Percentiles rank a stretch among this genome's conserved stretches.
Evolutionary conservation across 2,797 vertebrate genomes (phyloP).

Genomic region (Protonibea diacanthus): DNA sequence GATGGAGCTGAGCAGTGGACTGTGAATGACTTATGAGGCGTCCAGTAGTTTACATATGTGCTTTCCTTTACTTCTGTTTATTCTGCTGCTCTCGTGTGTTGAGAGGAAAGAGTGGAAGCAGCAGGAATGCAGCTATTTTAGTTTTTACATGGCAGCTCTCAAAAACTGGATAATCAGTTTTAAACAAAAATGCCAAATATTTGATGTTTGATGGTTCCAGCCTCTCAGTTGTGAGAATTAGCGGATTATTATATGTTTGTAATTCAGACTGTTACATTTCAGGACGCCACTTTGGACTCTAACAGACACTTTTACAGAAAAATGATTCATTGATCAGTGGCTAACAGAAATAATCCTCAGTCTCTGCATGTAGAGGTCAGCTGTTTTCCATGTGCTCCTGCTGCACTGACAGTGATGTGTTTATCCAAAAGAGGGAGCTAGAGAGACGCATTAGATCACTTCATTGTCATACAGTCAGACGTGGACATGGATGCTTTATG

Average conservation of each 20-base stretch:
- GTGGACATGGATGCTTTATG: background rate
- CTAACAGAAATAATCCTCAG: background rate
- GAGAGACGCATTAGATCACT: constrained; percentile 21
- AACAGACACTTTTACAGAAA: background rate
- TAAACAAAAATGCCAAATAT: background rate
- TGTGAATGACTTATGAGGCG: constrained; percentile 40
- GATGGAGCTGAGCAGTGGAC: constrained; percentile 17
- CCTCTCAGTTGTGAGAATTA: background rate
- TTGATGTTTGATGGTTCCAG: background rate
- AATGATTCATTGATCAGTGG: background rate
- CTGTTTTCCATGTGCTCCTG: background rate
- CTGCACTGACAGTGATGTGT: background rate
- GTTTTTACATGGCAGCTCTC: background rate
- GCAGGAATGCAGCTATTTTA: background rate
- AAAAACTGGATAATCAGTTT: background rate
- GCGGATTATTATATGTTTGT: no score
- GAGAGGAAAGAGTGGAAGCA: background rate
- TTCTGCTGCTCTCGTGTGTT: background rate
- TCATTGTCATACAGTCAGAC: background rate
- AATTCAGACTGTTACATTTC: no score
- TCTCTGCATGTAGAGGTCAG: background rate
- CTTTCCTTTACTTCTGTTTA: constrained; percentile 5
- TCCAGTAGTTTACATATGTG: constrained; percentile 3
- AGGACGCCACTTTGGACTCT: background rate
- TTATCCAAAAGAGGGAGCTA: constrained; percentile 69